A percentile compares a stretch with the other conserved stretches of the same genome.
Evolutionary conservation across 2,113 vertebrate genomes (phyloP).

Genomic region (Cyprinodon variegatus): DNA sequence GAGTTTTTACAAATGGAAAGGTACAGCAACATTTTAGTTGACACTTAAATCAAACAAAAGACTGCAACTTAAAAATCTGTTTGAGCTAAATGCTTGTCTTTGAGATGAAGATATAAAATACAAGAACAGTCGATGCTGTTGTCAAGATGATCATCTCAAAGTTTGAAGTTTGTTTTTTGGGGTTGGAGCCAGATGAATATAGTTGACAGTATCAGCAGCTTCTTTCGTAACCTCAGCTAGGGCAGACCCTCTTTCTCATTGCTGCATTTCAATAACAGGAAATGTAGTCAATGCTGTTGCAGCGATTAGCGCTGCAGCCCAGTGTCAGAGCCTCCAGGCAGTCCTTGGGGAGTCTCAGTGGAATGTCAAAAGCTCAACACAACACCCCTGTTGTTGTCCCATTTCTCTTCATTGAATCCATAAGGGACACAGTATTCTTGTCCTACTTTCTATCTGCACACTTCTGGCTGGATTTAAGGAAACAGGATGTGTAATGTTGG

Average conservation of each 20-base stretch:
- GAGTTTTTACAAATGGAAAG: neutral
- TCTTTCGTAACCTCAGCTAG: neutral
- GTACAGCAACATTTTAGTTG: neutral
- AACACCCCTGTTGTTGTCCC: conserved; percentile 52
- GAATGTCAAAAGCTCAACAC: conserved; percentile 60
- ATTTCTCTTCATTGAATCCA: conserved; percentile 37
- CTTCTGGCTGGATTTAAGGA: conserved; percentile 5
- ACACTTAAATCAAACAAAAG: neutral
- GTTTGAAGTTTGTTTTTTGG: neutral
- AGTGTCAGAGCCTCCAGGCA: conserved; percentile 34
- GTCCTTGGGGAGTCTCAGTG: conserved; percentile 53
- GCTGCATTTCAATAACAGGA: conserved; percentile 71
- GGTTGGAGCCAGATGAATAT: conserved; percentile 4
- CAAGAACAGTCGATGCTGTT: neutral
- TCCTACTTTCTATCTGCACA: conserved; percentile 17
- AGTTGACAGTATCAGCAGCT: conserved; percentile 2
- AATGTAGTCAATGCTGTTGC: conserved; percentile 51
- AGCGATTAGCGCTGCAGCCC: conserved; percentile 39
- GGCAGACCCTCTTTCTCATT: conserved; percentile 20
- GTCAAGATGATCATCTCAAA: no score
- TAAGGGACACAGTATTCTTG: conserved; percentile 30
- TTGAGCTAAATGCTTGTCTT: neutral
- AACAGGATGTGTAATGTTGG: conserved; percentile 42
- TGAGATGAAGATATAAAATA: neutral
- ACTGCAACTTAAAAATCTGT: neutral